Percentiles rank a stretch among this genome's conserved stretches.
These are phyloP conservation scores for Suncus etruscus DNA, from an alignment of 2,113 vertebrate species.

Conservation along the genomic window DNA sequence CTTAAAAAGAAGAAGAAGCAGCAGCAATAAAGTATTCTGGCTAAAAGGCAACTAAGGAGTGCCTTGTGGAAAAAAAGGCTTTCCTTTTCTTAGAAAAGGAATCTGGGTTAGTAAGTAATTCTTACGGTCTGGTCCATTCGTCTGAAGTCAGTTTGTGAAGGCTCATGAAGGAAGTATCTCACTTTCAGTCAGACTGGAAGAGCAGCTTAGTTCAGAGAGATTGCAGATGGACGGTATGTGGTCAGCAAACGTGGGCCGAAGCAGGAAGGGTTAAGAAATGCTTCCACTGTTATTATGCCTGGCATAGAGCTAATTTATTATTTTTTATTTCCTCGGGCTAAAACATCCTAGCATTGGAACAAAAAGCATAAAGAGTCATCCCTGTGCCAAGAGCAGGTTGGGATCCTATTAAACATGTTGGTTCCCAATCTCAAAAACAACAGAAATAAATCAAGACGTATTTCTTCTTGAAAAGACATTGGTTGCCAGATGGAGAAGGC, in stretches of 20 bases:
- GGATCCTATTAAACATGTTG: slow-evolving; percentile 61
- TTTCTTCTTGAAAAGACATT: slow-evolving; percentile 41
- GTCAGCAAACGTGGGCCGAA: slow-evolving; percentile 1
- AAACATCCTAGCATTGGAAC: slow-evolving; percentile 55
- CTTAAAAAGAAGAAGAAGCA: not conserved
- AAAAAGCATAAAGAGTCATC: slow-evolving; percentile 43
- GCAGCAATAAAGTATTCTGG: slow-evolving; percentile 4
- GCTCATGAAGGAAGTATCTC: not conserved
- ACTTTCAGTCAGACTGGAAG: not conserved
- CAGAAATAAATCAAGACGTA: slow-evolving; percentile 63
- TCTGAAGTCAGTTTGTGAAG: slow-evolving; percentile 22
- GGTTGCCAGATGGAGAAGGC: slow-evolving; percentile 8
- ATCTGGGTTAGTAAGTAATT: not conserved
- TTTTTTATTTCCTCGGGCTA: slow-evolving; percentile 45
- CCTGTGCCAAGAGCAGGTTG: slow-evolving; percentile 49
- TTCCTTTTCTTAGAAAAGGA: slow-evolving; percentile 39
- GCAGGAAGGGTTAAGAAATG: slow-evolving; percentile 32
- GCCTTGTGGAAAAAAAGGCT: not conserved
- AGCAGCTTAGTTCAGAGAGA: not conserved
- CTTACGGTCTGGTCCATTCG: not conserved
- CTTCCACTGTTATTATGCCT: not conserved
- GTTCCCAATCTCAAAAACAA: slow-evolving; percentile 61
- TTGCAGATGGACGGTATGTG: not conserved
- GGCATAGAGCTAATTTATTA: slow-evolving; percentile 11
- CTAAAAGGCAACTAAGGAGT: not conserved